Conservation (phyloP, 2,797 vertebrate species). For the Alcedo atthis region DNA sequence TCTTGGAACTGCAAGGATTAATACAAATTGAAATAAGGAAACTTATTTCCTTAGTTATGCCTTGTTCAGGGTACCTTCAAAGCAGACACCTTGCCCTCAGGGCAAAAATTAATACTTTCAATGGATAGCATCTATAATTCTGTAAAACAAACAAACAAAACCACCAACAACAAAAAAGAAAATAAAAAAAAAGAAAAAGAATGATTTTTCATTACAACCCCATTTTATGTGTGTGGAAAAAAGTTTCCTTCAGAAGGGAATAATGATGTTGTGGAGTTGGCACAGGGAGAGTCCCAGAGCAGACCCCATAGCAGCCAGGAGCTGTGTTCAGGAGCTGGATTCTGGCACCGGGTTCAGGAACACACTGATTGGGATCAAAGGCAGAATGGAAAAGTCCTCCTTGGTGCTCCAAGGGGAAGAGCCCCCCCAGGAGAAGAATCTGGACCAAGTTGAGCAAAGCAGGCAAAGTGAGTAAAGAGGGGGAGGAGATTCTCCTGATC, state of each 20-base stretch:
- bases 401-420: too few species aligned
- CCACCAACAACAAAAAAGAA: too few species aligned
- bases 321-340: too few species aligned
- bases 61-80: not conserved
- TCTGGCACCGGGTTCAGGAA: too few species aligned
- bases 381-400: too few species aligned
- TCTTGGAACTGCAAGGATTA: not conserved
- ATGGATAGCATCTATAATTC: not conserved
- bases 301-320: too few species aligned
- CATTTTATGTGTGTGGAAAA: not conserved
- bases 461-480: too few species aligned
- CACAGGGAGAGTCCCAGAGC: too few species aligned
- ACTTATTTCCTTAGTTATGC: not conserved
- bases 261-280: not conserved
- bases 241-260: not conserved
- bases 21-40: not conserved
- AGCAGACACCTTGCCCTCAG: not conserved
- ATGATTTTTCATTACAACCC: not conserved
- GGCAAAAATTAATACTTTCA: not conserved
- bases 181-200: not conserved
- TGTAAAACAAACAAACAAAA: not conserved
- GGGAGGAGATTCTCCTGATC: too few species aligned
- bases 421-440: too few species aligned
- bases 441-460: too few species aligned
- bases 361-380: too few species aligned